These are phyloP conservation scores for Diaphora mendica DNA, from an alignment of 2,888 invertebrate genomes.

Conservation along the genomic window DNA sequence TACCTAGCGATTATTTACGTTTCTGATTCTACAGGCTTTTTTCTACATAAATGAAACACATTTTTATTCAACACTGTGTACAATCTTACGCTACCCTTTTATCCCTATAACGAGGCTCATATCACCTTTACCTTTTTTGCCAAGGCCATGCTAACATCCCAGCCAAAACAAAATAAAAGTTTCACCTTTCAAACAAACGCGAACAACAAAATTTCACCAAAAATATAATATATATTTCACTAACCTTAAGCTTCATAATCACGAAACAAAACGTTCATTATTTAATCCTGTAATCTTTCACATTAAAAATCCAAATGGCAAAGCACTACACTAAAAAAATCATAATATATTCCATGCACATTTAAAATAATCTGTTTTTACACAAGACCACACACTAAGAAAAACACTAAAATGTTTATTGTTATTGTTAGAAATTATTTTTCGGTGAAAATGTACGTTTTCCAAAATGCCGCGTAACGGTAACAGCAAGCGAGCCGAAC, in stretches of 20 bases:
- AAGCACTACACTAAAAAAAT: conserved; percentile 47
- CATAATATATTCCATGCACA: conserved; percentile 39
- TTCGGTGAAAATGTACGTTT: conserved; percentile 58
- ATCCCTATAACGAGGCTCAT: conserved; percentile 14
- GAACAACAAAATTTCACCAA: conserved; percentile 24
- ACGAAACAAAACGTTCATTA: conserved; percentile 55
- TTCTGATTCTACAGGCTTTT: neutral
- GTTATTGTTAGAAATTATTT: conserved; percentile 31
- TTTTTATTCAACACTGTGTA: conserved; percentile 14
- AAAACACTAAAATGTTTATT: conserved; percentile 40
- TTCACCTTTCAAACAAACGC: conserved; percentile 19
- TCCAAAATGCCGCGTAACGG: conserved; percentile 63
- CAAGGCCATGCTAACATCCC: conserved; percentile 12
- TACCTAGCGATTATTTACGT: neutral
- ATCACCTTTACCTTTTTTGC: conserved; percentile 17
- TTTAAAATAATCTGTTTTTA: conserved; percentile 17
- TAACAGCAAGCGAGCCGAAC: conserved; percentile 33
- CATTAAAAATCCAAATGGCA: conserved; percentile 54
- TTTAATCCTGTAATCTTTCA: conserved; percentile 53
- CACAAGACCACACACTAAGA: conserved; percentile 38
- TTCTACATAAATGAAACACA: neutral
- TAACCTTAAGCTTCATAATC: conserved; percentile 49
- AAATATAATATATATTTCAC: conserved; percentile 33
- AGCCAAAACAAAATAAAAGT: conserved; percentile 26
- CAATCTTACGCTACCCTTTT: conserved; percentile 12